phyloP scores from a whole-genome alignment of 1,140 invertebrate genomes.

The Pseudomyrmex cubaensis region DNA sequence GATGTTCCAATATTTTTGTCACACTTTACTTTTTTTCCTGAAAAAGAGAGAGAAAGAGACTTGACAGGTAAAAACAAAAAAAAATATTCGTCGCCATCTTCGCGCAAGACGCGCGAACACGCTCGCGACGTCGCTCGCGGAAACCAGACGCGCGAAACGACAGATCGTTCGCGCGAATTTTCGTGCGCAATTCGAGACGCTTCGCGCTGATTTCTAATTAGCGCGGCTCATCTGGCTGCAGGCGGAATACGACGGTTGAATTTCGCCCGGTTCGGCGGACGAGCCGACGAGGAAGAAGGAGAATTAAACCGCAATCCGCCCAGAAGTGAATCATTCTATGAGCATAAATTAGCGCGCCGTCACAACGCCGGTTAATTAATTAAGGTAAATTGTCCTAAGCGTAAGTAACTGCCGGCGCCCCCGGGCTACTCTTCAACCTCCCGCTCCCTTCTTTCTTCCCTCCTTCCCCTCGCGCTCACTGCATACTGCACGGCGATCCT shows the following conservation, averaged over 20 bases:
- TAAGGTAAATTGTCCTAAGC: constrained; percentile 83
- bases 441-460: background rate
- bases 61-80: too few species aligned
- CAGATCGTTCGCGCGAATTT: constrained; percentile 32
- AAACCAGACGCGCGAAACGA: background rate
- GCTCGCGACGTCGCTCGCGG: background rate
- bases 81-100: background rate
- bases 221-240: constrained; percentile 44
- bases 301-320: constrained; percentile 53
- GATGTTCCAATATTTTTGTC: background rate
- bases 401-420: constrained; percentile 80
- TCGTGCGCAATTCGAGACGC: constrained; percentile 59
- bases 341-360: constrained; percentile 82
- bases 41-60: too few species aligned
- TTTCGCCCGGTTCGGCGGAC: constrained; percentile 40
- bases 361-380: constrained; percentile 83
- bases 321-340: constrained; percentile 82
- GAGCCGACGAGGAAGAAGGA: constrained; percentile 36
- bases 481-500: constrained; percentile 38
- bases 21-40: background rate
- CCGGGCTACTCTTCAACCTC: constrained; percentile 62
- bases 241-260: constrained; percentile 44
- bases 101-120: background rate
- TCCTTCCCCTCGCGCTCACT: background rate
- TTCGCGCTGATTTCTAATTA: constrained; percentile 66